Evolutionary conservation across 2,113 vertebrate species (phyloP), one percentile per base, ranked within the genome.

Genomic region (Cacatua alba): DNA sequence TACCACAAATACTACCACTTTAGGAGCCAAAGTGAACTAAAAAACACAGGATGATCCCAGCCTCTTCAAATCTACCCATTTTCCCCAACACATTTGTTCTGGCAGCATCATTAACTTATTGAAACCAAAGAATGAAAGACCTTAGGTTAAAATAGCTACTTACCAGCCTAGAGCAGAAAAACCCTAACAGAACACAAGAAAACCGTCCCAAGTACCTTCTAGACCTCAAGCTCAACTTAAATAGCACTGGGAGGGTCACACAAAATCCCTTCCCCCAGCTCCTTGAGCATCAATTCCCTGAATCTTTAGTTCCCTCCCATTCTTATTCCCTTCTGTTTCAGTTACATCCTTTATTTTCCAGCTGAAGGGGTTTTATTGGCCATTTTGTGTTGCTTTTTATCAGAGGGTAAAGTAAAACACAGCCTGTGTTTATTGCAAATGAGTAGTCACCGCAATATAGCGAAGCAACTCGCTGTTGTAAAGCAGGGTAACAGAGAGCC

Each of bases 381-480:
- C 33, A 0, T 76, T 70, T 71, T 0, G 2, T 24, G 64, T 24
- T 90, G 70, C 33, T 83, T 95, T 92, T 67, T 84, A 59, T 81
- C 59, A 31, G 64, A 31, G 28, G 44, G 41, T 5, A 57, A 81
- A 80, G 19, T 17, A 29, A 92, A 92, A 48, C 1, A 2, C 43
- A 51, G 39, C 28, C 68, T n/a, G 43, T 79, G 5, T 69, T 88
- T 48, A 10, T 72, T 55, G 75, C n/a, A 2, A 9, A 63, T 2
- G 21, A 49, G 48, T 3, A 19, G 41, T 37, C 46, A 5, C 20
- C 19, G 78, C 35, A 9, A 9, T 21, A 3, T 1, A 11, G 13
- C 9, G 7, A 18, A 26, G 64, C 24, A 60, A 4, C 23, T 10
- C 3, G 0, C 15, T 2, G 25, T 11, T 0, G 4, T 13, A 28